phyloP scores from a whole-genome alignment of 2,113 vertebrate species.

The Paradisaea rubra region DNA sequence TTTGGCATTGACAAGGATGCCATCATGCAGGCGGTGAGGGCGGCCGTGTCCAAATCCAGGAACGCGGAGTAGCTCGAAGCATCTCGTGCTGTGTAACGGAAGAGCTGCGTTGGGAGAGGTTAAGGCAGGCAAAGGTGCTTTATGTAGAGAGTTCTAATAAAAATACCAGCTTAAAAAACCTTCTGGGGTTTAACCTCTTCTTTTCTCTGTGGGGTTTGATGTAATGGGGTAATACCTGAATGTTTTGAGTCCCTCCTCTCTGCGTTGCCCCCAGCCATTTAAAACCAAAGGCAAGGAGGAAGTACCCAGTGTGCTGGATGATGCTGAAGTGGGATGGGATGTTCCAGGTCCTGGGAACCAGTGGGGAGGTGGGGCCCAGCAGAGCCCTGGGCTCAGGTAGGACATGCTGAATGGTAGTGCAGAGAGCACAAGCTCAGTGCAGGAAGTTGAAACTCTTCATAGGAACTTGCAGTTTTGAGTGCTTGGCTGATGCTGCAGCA shows the following conservation, averaged over 20 bases:
- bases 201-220: background rate
- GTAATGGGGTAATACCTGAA: background rate
- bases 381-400: background rate
- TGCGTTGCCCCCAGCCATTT: background rate
- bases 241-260: background rate
- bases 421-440: background rate
- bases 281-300: background rate
- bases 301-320: rapidly evolving
- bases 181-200: background rate
- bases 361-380: rapidly evolving
- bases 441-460: background rate
- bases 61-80: conserved; percentile 75
- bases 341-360: background rate
- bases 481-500: background rate
- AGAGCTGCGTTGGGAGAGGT: background rate
- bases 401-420: background rate
- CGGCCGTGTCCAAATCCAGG: conserved; percentile 78
- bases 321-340: rapidly evolving
- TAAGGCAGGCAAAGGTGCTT: conserved; percentile 39
- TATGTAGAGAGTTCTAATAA: conserved; percentile 62
- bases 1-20: conserved; percentile 90
- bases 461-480: background rate
- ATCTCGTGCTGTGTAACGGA: background rate
- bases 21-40: conserved; percentile 81
- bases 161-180: conserved; percentile 55